Evolutionary conservation across 2,797 vertebrate genomes (phyloP).

Genomic region (Octomys mimax): DNA sequence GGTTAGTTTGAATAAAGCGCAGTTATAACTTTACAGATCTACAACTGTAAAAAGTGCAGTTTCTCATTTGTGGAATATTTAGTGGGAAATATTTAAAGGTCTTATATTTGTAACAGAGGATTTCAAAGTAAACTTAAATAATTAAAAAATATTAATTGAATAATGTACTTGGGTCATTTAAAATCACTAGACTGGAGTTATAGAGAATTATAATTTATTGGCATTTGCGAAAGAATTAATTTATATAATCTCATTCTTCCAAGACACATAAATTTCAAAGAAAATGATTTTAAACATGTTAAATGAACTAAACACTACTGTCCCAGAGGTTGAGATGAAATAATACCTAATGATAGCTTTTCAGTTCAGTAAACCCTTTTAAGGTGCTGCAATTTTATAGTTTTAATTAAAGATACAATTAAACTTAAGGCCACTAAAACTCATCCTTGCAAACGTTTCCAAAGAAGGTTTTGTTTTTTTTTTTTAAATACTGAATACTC

Average conservation of each 20-base stretch:
- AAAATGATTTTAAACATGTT: neutral
- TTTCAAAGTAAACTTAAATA: neutral
- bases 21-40: neutral
- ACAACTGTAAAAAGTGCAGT: neutral
- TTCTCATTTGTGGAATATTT: neutral
- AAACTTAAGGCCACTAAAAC: slow-evolving; percentile 47
- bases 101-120: neutral
- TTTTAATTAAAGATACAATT: slow-evolving; percentile 68
- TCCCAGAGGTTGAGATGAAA: neutral
- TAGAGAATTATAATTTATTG: slow-evolving; percentile 1
- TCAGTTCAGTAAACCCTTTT: slow-evolving; percentile 30
- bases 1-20: neutral
- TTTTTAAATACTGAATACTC: neutral
- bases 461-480: neutral
- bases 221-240: neutral
- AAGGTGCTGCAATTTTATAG: slow-evolving; percentile 14
- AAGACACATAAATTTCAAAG: neutral
- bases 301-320: neutral
- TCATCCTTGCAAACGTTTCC: neutral
- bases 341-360: neutral
- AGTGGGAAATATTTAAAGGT: neutral
- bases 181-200: neutral
- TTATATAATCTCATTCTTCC: neutral
- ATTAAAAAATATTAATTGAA: neutral
- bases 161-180: neutral